phyloP scores from a whole-genome alignment of 53 echinoderm and acorn worm genomes.

The Antedon mediterranea region DNA sequence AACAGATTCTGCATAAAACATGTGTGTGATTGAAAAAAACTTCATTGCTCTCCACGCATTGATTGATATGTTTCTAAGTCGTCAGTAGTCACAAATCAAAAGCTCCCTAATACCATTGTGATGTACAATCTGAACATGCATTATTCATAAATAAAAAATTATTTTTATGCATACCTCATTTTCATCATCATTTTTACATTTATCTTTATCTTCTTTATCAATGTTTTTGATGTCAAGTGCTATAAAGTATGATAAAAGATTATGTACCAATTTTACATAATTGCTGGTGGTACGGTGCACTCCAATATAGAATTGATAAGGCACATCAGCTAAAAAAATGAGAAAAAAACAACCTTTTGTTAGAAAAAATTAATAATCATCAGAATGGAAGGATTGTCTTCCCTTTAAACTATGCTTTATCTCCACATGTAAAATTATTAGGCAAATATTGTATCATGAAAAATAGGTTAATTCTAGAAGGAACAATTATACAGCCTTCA shows the following conservation, averaged over 20 bases:
- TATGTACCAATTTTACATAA: slow-evolving; percentile 11
- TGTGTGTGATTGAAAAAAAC: too few species aligned
- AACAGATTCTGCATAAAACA: too few species aligned
- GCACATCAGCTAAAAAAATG: slow-evolving; percentile 16
- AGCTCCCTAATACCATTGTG: neutral
- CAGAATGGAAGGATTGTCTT: too few species aligned
- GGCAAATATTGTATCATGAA: too few species aligned
- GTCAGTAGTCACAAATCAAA: too few species aligned
- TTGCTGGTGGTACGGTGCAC: slow-evolving; percentile 5
- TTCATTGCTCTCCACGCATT: too few species aligned
- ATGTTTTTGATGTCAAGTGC: slow-evolving; percentile 15
- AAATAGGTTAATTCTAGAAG: too few species aligned
- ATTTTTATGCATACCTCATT: neutral
- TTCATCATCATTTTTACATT: slow-evolving; percentile 17
- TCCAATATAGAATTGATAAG: slow-evolving; percentile 35
- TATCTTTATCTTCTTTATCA: slow-evolving; percentile 2
- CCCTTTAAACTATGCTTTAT: too few species aligned
- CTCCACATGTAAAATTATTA: too few species aligned
- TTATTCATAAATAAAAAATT: neutral
- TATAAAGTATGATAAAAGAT: slow-evolving; percentile 44
- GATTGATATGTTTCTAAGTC: too few species aligned
- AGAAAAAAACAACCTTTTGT: neutral
- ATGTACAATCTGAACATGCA: neutral
- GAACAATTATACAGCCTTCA: too few species aligned
- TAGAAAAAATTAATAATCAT: too few species aligned